phyloP scores from a whole-genome alignment of 2,113 vertebrate genomes.

The Zeus faber region DNA sequence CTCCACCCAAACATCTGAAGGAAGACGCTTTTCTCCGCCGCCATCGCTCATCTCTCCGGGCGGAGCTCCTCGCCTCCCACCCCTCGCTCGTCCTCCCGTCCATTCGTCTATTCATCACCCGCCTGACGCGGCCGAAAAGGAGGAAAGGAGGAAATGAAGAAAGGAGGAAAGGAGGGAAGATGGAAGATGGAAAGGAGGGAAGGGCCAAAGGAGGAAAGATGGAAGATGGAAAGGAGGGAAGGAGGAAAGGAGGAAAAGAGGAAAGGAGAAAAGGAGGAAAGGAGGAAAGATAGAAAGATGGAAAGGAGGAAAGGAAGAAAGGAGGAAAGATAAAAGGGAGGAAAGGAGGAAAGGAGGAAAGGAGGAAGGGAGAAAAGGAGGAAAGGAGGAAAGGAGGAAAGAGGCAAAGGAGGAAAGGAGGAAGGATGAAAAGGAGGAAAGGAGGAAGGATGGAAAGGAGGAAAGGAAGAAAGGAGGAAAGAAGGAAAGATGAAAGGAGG shows the following conservation, averaged over 20 bases:
- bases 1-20: slow-evolving; percentile 40
- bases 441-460: too few relatives aligned
- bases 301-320: background rate
- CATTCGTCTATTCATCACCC: background rate
- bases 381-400: background rate
- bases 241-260: background rate
- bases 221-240: too few relatives aligned
- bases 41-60: slow-evolving; percentile 33
- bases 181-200: background rate
- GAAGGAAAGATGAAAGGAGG: slow-evolving; percentile 1
- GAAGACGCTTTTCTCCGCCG: slow-evolving; percentile 29
- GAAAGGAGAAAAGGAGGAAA: background rate
- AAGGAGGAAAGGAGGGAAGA: too few relatives aligned
- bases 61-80: background rate
- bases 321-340: slow-evolving; percentile 1
- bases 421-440: background rate
- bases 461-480: background rate
- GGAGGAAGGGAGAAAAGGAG: background rate
- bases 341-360: background rate
- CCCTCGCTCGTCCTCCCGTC: slow-evolving; percentile 11
- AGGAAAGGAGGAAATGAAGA: background rate
- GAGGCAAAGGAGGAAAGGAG: background rate
- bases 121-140: too few relatives aligned
- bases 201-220: background rate
- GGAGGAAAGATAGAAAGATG: background rate